A percentile compares a stretch with the other conserved stretches of the same genome.
These are phyloP conservation scores for Dermatophagoides farinae DNA, from an alignment of 1,140 invertebrate species.

Conservation along the genomic window DNA sequence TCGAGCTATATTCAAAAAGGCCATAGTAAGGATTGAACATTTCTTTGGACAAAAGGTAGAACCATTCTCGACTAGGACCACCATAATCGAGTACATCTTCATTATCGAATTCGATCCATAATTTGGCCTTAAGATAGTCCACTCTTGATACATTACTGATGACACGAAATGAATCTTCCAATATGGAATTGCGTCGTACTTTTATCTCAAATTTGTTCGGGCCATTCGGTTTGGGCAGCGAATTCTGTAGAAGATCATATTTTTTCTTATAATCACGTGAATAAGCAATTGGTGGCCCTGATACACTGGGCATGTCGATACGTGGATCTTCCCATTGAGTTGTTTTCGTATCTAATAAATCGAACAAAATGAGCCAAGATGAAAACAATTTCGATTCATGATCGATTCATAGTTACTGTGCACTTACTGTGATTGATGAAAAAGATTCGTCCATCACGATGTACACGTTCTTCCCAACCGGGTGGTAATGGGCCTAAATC, in stretches of 20 bases:
- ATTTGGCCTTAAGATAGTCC: conserved; percentile 79
- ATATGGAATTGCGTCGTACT: conserved; percentile 58
- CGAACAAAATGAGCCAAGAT: too few relatives aligned
- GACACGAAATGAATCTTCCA: conserved; percentile 73
- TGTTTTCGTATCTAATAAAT: conserved; percentile 57
- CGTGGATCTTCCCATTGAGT: conserved; percentile 99
- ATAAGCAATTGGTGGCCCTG: conserved; percentile 88
- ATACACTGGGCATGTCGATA: conserved; percentile 82
- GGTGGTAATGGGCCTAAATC: conserved; percentile 77
- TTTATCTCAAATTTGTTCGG: conserved; percentile 97
- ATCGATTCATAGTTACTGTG: conserved; percentile 13
- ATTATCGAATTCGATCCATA: conserved; percentile 96
- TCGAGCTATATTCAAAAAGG: conserved; percentile 94
- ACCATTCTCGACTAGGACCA: conserved; percentile 89
- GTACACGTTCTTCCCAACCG: conserved; percentile 92
- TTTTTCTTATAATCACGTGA: conserved; percentile 96
- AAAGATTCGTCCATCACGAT: conserved; percentile 86
- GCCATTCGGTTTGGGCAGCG: conserved; percentile 83
- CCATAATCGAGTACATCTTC: conserved; percentile 95
- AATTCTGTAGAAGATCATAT: conserved; percentile 90
- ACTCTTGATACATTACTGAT: conserved; percentile 61
- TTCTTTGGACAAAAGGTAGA: conserved; percentile 92
- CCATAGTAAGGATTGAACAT: conserved; percentile 99
- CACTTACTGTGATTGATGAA: conserved; percentile 86
- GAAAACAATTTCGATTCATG: neutral